These are phyloP conservation scores for Aspidapion aeneum DNA, from an alignment of 2,888 invertebrate genomes.

Conservation along the genomic window DNA sequence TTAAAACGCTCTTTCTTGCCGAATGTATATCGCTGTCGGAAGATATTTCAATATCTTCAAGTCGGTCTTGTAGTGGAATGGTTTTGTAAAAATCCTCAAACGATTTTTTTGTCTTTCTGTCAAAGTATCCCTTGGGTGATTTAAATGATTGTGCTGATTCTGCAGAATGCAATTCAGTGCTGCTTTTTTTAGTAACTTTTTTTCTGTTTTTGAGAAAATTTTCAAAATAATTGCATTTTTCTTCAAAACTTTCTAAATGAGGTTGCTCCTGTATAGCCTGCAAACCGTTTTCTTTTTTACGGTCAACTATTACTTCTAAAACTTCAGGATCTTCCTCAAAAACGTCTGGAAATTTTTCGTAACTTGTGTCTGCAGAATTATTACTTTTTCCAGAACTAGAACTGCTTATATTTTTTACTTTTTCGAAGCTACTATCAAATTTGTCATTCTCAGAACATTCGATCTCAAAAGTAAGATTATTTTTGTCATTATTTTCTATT, in stretches of 20 bases:
- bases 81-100: neutral
- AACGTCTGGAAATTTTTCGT: constrained; percentile 18
- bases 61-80: neutral
- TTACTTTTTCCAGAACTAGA: neutral
- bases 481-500: neutral
- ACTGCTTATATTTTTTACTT: neutral
- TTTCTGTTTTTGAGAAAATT: neutral
- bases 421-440: neutral
- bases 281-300: neutral
- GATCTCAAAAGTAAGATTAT: neutral
- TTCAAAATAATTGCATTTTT: neutral
- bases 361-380: constrained; percentile 12
- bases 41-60: neutral
- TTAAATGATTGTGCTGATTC: neutral
- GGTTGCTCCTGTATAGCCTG: neutral
- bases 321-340: constrained; percentile 1
- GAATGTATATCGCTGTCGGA: neutral
- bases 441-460: no score
- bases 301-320: neutral
- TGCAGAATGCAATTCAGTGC: neutral
- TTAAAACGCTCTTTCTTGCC: neutral
- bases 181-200: neutral
- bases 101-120: neutral
- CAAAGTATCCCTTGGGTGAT: neutral
- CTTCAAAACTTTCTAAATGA: neutral